Conservation (phyloP, 1,140 invertebrate genomes). For the Mesaphorura yosii region DNA sequence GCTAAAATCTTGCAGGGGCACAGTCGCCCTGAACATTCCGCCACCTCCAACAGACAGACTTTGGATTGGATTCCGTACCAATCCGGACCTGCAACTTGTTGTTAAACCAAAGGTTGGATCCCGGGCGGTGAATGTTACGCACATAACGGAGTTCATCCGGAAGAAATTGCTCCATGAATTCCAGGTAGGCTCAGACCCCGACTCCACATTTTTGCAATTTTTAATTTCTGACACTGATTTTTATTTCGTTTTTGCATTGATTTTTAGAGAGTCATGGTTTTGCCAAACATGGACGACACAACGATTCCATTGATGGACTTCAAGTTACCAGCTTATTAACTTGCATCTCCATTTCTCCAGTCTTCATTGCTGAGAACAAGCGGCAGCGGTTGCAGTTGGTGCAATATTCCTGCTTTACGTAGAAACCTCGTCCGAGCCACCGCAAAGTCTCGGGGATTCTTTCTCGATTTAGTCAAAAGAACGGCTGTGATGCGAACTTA, state of each 20-base stretch:
- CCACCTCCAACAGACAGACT: conserved; percentile 83
- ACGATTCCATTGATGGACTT: conserved; percentile 38
- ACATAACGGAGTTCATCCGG: conserved; percentile 20
- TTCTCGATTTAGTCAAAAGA: too few species aligned
- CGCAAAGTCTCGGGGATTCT: too few species aligned
- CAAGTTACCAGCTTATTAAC: conserved; percentile 21
- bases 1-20: conserved; percentile 66
- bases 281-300: conserved; percentile 49
- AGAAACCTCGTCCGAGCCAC: too few species aligned
- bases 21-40: conserved; percentile 81
- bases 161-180: conserved; percentile 25
- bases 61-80: conserved; percentile 46
- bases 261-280: conserved; percentile 41
- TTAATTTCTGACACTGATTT: background rate
- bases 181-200: conserved; percentile 14
- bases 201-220: background rate
- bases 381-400: too few species aligned
- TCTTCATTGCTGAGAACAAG: too few species aligned
- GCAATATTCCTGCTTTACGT: too few species aligned
- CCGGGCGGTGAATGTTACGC: conserved; percentile 31
- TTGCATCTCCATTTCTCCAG: too few species aligned
- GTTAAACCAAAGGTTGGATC: conserved; percentile 33
- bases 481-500: too few species aligned
- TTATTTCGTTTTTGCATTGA: background rate
- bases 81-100: conserved; percentile 21